Base-by-base conservation (phyloP, 30 jellyfish, hydroid and myxozoan species). In the Calvadosia cruxmelitensis region DNA sequence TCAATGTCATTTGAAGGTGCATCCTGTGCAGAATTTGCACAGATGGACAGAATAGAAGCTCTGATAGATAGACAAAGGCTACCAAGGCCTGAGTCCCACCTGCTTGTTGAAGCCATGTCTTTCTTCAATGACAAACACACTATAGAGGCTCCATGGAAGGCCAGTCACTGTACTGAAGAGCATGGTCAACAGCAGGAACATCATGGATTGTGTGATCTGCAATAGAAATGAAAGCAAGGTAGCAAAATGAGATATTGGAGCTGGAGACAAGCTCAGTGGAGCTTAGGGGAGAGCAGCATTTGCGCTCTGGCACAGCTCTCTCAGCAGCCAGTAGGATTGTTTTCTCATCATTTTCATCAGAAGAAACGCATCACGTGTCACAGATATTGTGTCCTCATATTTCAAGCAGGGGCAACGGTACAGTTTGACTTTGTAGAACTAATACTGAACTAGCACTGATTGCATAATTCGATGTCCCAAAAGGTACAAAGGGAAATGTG, bases 41-140 rank as follows among this genome's bases (percentile, higher is more conserved):
- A n/a, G n/a, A n/a, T n/a, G n/a, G n/a, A n/a, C n/a, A n/a, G n/a
- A n/a, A n/a, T n/a, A n/a, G n/a, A n/a, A n/a, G n/a, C n/a, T n/a
- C n/a, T n/a, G n/a, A n/a, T n/a, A n/a, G n/a, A n/a, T n/a, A n/a
- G n/a, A n/a, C n/a, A n/a, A n/a, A n/a, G n/a, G n/a, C n/a, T n/a
- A n/a, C n/a, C n/a, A n/a, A n/a, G n/a, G n/a, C n/a, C n/a, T n/a
- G n/a, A n/a, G 3, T 28, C 52, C 3, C 63, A 89, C 98, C 93
- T 89, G 98, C 51, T 89, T 89, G 69, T 89, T 89, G 53, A 89
- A 89, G 3, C 98, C 98, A 61, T 89, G 95, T 24, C 85, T 73
- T 64, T 89, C 95, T 64, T 89, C 98, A 52, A 89, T 79, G 30
- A 89, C 98, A 82, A 89, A 89, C 0, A 85, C 80, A 24, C 94